Evolutionary conservation across 2,113 vertebrate species (phyloP).

Genomic region (Butorides virescens): DNA sequence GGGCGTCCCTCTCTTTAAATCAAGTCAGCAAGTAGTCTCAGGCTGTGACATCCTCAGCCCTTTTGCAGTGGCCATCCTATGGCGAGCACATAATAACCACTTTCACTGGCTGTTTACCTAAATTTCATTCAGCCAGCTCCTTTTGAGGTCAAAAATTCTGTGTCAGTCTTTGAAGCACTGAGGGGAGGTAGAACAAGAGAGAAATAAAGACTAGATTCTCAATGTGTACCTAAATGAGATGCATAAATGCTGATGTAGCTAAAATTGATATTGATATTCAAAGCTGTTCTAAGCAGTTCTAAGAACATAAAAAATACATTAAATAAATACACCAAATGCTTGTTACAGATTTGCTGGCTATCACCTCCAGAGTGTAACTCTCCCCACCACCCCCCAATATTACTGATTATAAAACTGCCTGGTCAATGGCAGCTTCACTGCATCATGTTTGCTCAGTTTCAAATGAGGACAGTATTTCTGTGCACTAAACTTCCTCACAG

Average conservation of each 20-base stretch:
- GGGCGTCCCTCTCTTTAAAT: background rate
- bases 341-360: background rate
- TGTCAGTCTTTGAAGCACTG: background rate
- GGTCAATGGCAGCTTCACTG: background rate
- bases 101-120: background rate
- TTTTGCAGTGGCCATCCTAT: background rate
- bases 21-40: background rate
- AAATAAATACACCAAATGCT: background rate
- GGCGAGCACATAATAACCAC: accelerated
- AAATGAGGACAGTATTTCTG: background rate
- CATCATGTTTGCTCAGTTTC: background rate
- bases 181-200: background rate
- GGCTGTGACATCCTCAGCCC: background rate
- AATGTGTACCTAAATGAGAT: background rate
- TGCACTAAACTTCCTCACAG: background rate
- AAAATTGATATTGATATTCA: conserved; percentile 14
- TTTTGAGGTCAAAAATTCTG: background rate
- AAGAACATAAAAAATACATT: conserved; percentile 18
- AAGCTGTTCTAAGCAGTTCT: conserved; percentile 21
- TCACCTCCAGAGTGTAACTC: background rate
- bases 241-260: conserved; percentile 5
- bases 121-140: background rate
- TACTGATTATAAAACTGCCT: background rate
- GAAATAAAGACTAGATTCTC: background rate
- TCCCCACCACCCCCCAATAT: background rate